Conservation (phyloP, 1,140 invertebrate species). For the Aleiodes sp. region DNA sequence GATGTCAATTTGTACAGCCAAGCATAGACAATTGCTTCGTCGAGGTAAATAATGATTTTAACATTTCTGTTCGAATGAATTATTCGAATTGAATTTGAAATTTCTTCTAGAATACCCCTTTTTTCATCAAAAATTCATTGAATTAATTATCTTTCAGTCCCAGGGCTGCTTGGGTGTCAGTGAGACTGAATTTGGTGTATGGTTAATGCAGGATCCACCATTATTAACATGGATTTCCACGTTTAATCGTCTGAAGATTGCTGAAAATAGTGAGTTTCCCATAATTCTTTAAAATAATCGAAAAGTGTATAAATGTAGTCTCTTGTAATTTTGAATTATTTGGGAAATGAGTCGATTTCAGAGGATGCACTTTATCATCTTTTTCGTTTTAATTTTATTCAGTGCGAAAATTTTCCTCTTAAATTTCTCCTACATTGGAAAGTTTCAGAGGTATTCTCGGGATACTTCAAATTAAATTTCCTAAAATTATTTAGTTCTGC, state of each 20-base stretch:
- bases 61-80: constrained; percentile 18
- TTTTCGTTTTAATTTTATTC: no score
- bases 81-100: constrained; percentile 3
- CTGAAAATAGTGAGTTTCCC: constrained; percentile 67
- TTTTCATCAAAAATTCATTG: constrained; percentile 25
- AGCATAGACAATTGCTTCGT: constrained; percentile 68
- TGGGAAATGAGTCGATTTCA: no score
- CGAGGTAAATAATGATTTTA: constrained; percentile 52
- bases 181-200: constrained; percentile 68
- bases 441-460: no score
- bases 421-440: no score
- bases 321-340: no score
- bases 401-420: no score
- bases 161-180: constrained; percentile 66
- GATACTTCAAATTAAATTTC: no score
- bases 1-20: constrained; percentile 64
- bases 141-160: constrained; percentile 50
- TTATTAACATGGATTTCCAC: constrained; percentile 71
- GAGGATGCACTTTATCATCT: no score
- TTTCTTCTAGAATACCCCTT: constrained; percentile 12
- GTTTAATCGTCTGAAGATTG: constrained; percentile 68
- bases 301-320: no score
- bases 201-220: constrained; percentile 71
- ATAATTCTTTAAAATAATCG: no score
- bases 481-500: no score